A percentile compares a stretch with the other conserved stretches of the same genome.
These are phyloP conservation scores for Drosophila putrida DNA, from an alignment of 2,888 invertebrate genomes.

Conservation along the genomic window DNA sequence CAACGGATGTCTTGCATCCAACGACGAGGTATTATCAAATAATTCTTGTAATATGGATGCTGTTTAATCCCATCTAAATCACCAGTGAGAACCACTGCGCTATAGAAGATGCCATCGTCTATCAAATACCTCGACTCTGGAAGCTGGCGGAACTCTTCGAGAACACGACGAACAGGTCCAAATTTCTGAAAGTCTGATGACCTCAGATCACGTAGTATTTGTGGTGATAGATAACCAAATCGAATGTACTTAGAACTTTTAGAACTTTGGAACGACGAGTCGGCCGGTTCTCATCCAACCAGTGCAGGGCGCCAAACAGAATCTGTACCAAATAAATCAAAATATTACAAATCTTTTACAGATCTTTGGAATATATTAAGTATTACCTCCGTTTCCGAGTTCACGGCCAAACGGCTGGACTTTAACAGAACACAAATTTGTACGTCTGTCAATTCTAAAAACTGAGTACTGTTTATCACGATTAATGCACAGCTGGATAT, in stretches of 20 bases:
- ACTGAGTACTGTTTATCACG: conserved; percentile 26
- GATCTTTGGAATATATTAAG: too few species aligned
- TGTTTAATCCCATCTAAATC: background rate
- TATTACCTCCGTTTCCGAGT: conserved; percentile 49
- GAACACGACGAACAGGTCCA: too few species aligned
- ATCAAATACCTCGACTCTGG: conserved; percentile 4
- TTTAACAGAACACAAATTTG: conserved; percentile 28
- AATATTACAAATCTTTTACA: background rate
- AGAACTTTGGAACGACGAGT: too few species aligned
- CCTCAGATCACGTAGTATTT: too few species aligned
- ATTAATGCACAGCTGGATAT: conserved; percentile 18
- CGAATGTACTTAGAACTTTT: too few species aligned
- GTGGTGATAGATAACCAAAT: too few species aligned
- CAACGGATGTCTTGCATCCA: conserved; percentile 37
- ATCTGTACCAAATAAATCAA: too few species aligned
- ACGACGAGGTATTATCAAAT: conserved; percentile 29
- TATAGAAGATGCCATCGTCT: conserved; percentile 37
- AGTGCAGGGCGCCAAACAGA: too few species aligned
- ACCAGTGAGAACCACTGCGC: conserved; percentile 26
- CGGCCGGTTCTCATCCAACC: too few species aligned
- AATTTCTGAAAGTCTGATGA: too few species aligned
- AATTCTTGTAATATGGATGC: background rate
- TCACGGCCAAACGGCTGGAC: conserved; percentile 37
- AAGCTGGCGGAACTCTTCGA: too few species aligned
- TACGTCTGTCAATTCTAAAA: conserved; percentile 14